A percentile compares a stretch with the other conserved stretches of the same genome.
Conservation (phyloP, 2,113 vertebrate genomes). For the Anolis sagrei region DNA sequence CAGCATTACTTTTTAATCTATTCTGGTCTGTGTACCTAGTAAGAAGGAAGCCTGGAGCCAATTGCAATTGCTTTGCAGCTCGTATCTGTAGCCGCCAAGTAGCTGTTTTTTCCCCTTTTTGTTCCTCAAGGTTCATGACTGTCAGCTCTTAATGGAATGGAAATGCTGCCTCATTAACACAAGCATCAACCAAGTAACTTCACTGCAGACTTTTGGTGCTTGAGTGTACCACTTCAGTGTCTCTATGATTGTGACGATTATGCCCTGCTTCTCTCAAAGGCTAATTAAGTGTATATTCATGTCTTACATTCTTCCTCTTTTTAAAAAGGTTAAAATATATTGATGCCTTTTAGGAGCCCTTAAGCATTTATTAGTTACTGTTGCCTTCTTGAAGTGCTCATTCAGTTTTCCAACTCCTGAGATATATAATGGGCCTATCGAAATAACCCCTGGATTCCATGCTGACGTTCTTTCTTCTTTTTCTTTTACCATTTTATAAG, state of each 20-base stretch:
- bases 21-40: conserved; percentile 33
- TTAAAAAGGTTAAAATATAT: not conserved
- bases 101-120: conserved; percentile 40
- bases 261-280: conserved; percentile 2
- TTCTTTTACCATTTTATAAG: too few species aligned
- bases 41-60: conserved; percentile 50
- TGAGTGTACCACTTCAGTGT: conserved; percentile 30
- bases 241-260: conserved; percentile 1
- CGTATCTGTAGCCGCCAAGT: conserved; percentile 38
- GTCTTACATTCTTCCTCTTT: not conserved
- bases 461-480: not conserved
- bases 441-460: not conserved
- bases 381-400: not conserved
- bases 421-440: not conserved
- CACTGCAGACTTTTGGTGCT: conserved; percentile 29
- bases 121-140: conserved; percentile 36
- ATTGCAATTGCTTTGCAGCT: conserved; percentile 28
- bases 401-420: not conserved
- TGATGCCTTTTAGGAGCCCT: not conserved
- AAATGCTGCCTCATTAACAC: conserved; percentile 45
- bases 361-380: not conserved
- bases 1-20: conserved; percentile 49
- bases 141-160: conserved; percentile 34
- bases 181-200: conserved; percentile 44
- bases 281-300: conserved; percentile 1